Evolutionary conservation across 2,888 invertebrate species (phyloP), one percentile per base, ranked within the genome.

Genomic region (Horisme vitalbata): DNA sequence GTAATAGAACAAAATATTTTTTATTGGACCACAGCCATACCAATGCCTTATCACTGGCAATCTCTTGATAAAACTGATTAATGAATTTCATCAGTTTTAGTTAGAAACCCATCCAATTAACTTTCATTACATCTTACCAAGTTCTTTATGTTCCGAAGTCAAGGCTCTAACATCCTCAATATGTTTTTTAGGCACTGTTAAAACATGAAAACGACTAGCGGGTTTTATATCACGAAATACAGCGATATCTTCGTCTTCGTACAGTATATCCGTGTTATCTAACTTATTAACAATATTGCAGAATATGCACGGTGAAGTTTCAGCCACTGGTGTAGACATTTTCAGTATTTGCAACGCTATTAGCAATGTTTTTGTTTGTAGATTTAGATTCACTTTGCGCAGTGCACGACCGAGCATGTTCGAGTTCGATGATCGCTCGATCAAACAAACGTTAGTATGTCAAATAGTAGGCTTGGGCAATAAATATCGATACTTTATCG

Each of bases 141-240:
- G 75, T 55, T 89, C 84, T 79, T 93, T 93, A 85, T 97, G 93
- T 11, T 91, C 85, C 4, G 85, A 65, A 21, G 86, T 91, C 20
- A 97, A 85, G n/a, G 74, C 75, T 75, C 94, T 96, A 0, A 93
- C 93, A 82, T 95, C 94, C 12, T 91, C 88, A 45, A 96, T 94
- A 75, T 98, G 98, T 27, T 86, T 82, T 69, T 94, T 95, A 0
- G 96, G 93, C 20, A 96, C 90, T 9, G 96, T 93, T 49, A 98
- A 86, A 66, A 94, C 93, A 73, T 98, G 98, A 78, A 94, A 92
- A 8, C 91, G 91, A 0, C 95, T 91, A 0, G 95, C 96, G 2
- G 98, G 98, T 68, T 93, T 93, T 7, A 92, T 96, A 68, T 98
- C 97, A 21, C 93, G 92, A 69, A 98, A 97, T 21, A 96, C 94